Percentiles rank a stretch among this genome's conserved stretches.
phyloP scores from a whole-genome alignment of 2,113 vertebrate genomes.

The Macaca nemestrina region DNA sequence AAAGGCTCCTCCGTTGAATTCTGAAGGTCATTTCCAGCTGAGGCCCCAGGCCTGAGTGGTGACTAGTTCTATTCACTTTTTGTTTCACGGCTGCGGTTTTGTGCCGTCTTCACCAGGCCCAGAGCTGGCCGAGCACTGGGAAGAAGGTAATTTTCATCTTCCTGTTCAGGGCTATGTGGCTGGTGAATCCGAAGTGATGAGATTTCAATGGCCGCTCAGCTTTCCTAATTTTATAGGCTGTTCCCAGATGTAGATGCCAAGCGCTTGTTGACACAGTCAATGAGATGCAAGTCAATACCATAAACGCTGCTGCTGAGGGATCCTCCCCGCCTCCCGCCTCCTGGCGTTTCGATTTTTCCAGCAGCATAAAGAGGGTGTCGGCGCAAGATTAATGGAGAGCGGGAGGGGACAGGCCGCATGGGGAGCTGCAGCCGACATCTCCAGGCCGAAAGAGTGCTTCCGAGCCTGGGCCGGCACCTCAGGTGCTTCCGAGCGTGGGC shows the following conservation, averaged over 20 bases:
- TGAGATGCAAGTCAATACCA: not conserved
- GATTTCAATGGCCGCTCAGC: not conserved
- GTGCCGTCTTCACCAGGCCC: not conserved
- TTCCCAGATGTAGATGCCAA: constrained; percentile 43
- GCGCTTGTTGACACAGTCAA: constrained; percentile 51
- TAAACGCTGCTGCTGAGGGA: constrained; percentile 51
- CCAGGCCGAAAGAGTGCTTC: too few relatives aligned
- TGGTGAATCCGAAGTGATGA: not conserved
- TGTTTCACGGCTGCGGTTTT: not conserved
- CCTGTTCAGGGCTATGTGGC: not conserved
- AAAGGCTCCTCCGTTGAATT: not conserved
- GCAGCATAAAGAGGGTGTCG: constrained; percentile 46
- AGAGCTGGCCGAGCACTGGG: not conserved
- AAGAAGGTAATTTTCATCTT: too few relatives aligned
- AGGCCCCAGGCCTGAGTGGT: not conserved
- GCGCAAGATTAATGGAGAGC: not conserved
- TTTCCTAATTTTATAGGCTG: not conserved
- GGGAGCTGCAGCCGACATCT: not conserved
- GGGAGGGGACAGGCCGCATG: not conserved
- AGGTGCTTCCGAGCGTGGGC: too few relatives aligned
- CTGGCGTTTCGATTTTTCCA: constrained; percentile 17
- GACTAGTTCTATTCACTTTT: not conserved
- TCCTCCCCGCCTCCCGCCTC: not conserved
- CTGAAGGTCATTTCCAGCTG: constrained; percentile 56
- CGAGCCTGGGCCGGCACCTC: not conserved